Evolutionary conservation across 30 jellyfish, hydroid and myxozoan genomes (phyloP).

Genomic region (Pseudorhiza aurosa): DNA sequence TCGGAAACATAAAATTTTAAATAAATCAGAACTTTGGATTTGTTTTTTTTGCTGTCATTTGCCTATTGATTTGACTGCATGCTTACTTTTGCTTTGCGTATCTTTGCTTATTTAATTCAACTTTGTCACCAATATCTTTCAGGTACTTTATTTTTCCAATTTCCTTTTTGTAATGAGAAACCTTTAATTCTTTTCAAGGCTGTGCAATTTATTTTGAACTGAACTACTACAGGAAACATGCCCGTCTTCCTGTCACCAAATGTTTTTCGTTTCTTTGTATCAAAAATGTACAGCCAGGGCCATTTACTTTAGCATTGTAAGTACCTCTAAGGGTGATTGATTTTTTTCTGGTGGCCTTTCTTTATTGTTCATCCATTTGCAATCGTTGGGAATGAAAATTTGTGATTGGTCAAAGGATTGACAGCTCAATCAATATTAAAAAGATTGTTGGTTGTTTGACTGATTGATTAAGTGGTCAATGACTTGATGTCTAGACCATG

Average conservation of each 20-base stretch:
- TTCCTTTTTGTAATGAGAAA: background rate
- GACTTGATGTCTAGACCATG: no score
- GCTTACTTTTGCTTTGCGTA: background rate
- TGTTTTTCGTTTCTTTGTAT: constrained; percentile 27
- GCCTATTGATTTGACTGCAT: background rate
- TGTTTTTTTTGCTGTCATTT: no score
- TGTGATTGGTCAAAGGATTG: no score
- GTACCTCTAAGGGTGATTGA: no score
- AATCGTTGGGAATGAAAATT: no score
- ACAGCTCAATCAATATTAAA: no score
- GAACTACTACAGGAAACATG: constrained; percentile 15
- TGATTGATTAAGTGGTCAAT: no score
- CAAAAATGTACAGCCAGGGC: constrained; percentile 10
- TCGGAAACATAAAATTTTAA: no score
- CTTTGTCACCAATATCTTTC: background rate
- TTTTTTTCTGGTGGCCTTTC: no score
- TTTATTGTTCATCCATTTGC: no score
- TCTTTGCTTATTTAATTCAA: background rate
- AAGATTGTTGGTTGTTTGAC: background rate
- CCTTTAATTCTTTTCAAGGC: constrained; percentile 14
- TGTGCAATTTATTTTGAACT: constrained; percentile 41
- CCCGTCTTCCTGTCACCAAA: constrained; percentile 6
- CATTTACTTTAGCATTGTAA: constrained; percentile 24
- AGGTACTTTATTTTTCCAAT: background rate
- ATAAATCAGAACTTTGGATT: no score